Conservation (phyloP, 2,888 invertebrate species). For the Listrodromus nycthemerus region DNA sequence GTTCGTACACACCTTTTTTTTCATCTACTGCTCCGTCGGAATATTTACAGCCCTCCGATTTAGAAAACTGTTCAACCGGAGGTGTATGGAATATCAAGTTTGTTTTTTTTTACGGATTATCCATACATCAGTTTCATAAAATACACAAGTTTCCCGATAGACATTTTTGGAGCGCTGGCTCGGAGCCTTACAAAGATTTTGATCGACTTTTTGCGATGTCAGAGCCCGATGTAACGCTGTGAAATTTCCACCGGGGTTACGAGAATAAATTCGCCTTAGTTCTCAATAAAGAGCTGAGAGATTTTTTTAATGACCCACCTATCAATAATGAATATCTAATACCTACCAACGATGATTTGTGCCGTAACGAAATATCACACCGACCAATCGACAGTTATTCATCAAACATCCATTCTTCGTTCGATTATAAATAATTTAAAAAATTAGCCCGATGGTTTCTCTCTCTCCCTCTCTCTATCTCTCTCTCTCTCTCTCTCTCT, state of each 20-base stretch:
- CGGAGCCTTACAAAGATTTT: no score
- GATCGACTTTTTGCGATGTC: no score
- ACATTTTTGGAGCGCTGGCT: no score
- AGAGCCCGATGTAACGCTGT: no score
- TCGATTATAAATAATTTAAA: constrained; percentile 23
- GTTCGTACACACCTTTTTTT: background rate
- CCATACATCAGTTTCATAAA: no score
- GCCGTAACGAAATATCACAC: background rate
- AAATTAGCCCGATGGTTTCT: background rate
- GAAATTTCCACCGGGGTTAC: no score
- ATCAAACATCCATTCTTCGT: background rate
- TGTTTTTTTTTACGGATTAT: background rate
- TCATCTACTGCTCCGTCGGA: background rate
- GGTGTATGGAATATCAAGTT: background rate
- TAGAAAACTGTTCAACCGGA: background rate
- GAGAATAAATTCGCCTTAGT: no score
- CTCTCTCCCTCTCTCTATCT: no score
- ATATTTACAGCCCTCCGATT: background rate
- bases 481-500: background rate
- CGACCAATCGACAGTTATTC: background rate
- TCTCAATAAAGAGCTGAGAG: background rate
- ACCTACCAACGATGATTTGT: background rate
- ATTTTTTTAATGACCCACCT: background rate
- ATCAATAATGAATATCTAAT: constrained; percentile 2
- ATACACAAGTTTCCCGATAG: no score